phyloP scores from a whole-genome alignment of 2,888 invertebrate genomes.

The Kuschelorhynchus macadamiae region DNA sequence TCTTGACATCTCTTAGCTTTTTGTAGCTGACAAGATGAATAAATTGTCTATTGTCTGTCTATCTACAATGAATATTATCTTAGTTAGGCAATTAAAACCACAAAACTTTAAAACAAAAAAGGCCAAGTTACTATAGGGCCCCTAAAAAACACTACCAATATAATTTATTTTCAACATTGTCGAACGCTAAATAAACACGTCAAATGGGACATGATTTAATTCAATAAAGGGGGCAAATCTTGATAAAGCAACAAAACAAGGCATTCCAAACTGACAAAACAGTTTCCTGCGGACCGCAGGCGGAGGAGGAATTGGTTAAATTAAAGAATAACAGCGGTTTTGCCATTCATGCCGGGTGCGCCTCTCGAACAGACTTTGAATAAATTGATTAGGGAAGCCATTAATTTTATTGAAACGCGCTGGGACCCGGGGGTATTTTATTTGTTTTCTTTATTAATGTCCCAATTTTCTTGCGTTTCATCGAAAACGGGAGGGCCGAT shows the following conservation, averaged over 20 bases:
- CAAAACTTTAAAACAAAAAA: too few species aligned
- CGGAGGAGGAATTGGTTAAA: slow-evolving; percentile 57
- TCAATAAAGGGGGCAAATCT: slow-evolving; percentile 20
- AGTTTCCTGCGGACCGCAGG: slow-evolving; percentile 43
- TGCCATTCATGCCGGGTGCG: slow-evolving; percentile 52
- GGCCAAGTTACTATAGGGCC: too few species aligned
- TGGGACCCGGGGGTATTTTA: slow-evolving; percentile 25
- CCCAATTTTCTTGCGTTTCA: slow-evolving; percentile 15
- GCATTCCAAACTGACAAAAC: slow-evolving; percentile 27
- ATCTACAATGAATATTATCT: too few species aligned
- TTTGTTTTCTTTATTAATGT: slow-evolving; percentile 27
- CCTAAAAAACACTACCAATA: too few species aligned
- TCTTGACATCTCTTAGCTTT: too few species aligned
- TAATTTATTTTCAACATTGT: too few species aligned
- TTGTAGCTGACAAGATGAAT: too few species aligned
- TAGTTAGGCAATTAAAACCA: too few species aligned
- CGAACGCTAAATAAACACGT: too few species aligned
- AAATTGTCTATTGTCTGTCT: too few species aligned
- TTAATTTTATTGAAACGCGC: slow-evolving; percentile 47
- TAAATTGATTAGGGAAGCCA: slow-evolving; percentile 53
- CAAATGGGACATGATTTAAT: slow-evolving; percentile 18
- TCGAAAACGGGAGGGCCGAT: too few species aligned
- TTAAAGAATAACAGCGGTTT: slow-evolving; percentile 57
- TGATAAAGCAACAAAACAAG: slow-evolving; percentile 6
- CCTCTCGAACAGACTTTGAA: slow-evolving; percentile 50